phyloP scores from a whole-genome alignment of 2,797 vertebrate species.

The Sciurus vulgaris region DNA sequence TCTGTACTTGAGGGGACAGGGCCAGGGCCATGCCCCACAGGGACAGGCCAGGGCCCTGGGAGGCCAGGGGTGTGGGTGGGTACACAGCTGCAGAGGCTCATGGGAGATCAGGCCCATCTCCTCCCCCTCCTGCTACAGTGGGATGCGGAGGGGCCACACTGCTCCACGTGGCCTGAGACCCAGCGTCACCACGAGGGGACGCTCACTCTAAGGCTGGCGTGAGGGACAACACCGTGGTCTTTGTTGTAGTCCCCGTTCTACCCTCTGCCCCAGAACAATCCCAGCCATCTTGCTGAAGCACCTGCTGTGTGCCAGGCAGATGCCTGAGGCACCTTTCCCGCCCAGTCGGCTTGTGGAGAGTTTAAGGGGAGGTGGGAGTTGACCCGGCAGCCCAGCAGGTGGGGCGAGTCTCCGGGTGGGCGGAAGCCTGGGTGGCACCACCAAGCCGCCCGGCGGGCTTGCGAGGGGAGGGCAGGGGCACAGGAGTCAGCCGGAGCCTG shows the following conservation, averaged over 20 bases:
- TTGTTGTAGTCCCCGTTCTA: neutral
- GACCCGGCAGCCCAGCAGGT: neutral
- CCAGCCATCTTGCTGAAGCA: neutral
- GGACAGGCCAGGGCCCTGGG: neutral
- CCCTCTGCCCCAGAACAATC: too few species aligned
- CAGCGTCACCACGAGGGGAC: neutral
- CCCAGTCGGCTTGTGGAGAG: accelerated
- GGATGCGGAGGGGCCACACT: neutral
- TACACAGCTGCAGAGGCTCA: too few species aligned
- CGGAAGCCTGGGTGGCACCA: too few species aligned
- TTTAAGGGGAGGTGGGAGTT: neutral
- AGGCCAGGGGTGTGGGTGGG: neutral
- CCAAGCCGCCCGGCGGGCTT: too few species aligned
- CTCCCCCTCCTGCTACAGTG: neutral
- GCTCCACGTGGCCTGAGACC: neutral
- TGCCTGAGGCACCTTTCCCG: neutral
- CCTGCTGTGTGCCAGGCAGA: neutral
- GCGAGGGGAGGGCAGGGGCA: too few species aligned
- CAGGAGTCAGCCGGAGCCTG: too few species aligned
- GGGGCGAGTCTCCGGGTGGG: too few species aligned
- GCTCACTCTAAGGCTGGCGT: neutral
- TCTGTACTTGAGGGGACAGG: neutral
- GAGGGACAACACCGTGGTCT: neutral
- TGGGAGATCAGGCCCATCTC: neutral
- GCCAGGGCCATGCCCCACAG: accelerated